Percentiles rank a stretch among this genome's conserved stretches.
Conservation (phyloP, 2,113 vertebrate genomes). For the Cricetomys ansorgei region DNA sequence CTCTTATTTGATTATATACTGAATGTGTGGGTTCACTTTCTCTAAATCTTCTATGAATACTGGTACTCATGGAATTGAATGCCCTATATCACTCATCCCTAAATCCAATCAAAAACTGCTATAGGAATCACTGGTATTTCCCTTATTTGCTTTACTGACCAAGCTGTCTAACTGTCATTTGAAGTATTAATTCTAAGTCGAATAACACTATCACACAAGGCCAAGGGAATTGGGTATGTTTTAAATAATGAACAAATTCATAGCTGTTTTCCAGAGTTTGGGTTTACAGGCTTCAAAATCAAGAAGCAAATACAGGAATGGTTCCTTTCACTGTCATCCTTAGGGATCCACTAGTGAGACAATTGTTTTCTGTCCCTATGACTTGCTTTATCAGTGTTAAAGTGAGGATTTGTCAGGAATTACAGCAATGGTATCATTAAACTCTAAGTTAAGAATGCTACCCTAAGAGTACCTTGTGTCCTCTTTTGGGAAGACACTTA, state of each 20-base stretch:
- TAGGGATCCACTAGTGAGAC: background rate
- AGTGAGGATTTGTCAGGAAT: background rate
- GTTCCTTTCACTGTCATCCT: background rate
- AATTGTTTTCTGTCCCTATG: background rate
- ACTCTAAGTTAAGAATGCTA: background rate
- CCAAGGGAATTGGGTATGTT: background rate
- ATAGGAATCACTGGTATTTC: background rate
- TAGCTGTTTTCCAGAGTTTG: background rate
- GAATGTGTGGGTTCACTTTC: background rate
- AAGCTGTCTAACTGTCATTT: background rate
- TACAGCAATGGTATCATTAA: background rate
- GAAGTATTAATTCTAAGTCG: background rate
- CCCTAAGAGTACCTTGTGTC: background rate
- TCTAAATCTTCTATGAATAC: background rate
- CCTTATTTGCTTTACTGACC: background rate
- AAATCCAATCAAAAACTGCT: background rate
- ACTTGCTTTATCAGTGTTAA: background rate
- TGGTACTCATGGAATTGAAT: background rate
- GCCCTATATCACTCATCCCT: background rate
- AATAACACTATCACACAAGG: background rate
- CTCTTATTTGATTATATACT: background rate
- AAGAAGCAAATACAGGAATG: background rate
- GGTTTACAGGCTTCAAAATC: background rate
- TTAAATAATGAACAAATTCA: slow-evolving; percentile 8
- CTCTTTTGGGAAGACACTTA: background rate